Evolutionary conservation across 2,888 invertebrate species (phyloP), one percentile per base, ranked within the genome.

Genomic region (Drosophila melanosoma): DNA sequence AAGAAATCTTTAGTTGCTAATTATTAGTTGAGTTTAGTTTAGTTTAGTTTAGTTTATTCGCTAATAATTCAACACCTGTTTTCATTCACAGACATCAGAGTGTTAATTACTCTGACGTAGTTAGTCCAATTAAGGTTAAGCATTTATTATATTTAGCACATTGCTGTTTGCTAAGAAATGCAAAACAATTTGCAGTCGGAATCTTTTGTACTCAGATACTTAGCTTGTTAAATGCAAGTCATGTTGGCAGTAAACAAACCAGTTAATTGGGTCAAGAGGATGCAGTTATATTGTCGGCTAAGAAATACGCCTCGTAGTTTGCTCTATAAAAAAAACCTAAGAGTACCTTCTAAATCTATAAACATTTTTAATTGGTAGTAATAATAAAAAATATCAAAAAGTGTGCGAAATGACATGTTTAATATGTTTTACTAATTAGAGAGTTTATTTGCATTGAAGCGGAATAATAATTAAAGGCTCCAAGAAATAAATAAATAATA

Each of bases 91-190:
- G 8, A 45, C 38, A 6, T 71, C 7, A 33, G 12, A 11, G 73
- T 72, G 73, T 32, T 78, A 67, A 72, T 56, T 12, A 26, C 23
- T 35, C 58, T n/a, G 20, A 56, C 45, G 49, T 33, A 42, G 54
- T 71, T 54, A 45, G 20, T 32, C 23, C 36, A 29, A 64, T 76
- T 58, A 29, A 59, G 76, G 63, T 56, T 72, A 60, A 51, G 40
- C 52, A 76, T 57, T 52, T 63, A 59, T 7, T 12, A 29, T 38
- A 72, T 42, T 72, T 78, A 66, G 60, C 78, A 49, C 35, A 8
- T 56, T 3, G 11, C 20, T 59, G 54, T 6, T 56, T 2, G 8
- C 20, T 59, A 51, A 40, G 45, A 59, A 56, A 40, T 35, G 33
- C 4, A 42, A 57, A 61, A 33, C 71, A 40, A 23, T 40, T 64